Evolutionary conservation across 2,888 invertebrate species (phyloP).

Genomic region (Andricus quercusramuli): DNA sequence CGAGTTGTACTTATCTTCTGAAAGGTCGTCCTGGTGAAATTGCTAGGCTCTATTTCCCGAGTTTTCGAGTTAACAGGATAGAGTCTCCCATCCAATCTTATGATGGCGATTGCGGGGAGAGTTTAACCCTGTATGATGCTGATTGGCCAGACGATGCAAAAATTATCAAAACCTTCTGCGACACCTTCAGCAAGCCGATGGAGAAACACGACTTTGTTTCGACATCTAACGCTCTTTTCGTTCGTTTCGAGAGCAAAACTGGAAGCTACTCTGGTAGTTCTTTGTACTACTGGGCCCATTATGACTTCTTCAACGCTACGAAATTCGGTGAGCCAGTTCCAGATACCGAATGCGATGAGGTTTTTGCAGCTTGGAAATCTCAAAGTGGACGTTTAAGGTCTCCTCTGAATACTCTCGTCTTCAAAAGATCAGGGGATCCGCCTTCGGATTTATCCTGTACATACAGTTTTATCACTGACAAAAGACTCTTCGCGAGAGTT

Average conservation of each 20-base stretch:
- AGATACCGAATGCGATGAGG: constrained; percentile 92
- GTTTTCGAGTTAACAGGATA: constrained; percentile 93
- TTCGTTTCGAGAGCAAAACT: constrained; percentile 94
- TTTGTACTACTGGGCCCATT: constrained; percentile 95
- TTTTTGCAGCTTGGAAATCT: constrained; percentile 91
- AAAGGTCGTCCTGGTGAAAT: constrained; percentile 92
- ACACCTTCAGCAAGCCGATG: constrained; percentile 95
- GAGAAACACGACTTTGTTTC: constrained; percentile 96
- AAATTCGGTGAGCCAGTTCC: constrained; percentile 90
- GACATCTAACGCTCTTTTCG: constrained; percentile 91
- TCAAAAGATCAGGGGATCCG: constrained; percentile 87
- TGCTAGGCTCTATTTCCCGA: constrained; percentile 93
- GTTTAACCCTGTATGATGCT: constrained; percentile 93
- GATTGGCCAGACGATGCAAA: constrained; percentile 92
- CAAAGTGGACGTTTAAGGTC: constrained; percentile 88
- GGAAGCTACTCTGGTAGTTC: constrained; percentile 97
- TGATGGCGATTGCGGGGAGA: constrained; percentile 94
- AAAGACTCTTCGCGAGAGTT: constrained; percentile 89
- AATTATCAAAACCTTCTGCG: constrained; percentile 96
- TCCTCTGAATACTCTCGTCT: constrained; percentile 92
- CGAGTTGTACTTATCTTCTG: constrained; percentile 94
- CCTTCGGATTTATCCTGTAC: constrained; percentile 89
- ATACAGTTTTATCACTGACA: constrained; percentile 91
- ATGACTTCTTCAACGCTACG: constrained; percentile 95
- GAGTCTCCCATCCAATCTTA: constrained; percentile 92